phyloP scores from a whole-genome alignment of 2,797 vertebrate species.

The Enteromius treurensis region DNA sequence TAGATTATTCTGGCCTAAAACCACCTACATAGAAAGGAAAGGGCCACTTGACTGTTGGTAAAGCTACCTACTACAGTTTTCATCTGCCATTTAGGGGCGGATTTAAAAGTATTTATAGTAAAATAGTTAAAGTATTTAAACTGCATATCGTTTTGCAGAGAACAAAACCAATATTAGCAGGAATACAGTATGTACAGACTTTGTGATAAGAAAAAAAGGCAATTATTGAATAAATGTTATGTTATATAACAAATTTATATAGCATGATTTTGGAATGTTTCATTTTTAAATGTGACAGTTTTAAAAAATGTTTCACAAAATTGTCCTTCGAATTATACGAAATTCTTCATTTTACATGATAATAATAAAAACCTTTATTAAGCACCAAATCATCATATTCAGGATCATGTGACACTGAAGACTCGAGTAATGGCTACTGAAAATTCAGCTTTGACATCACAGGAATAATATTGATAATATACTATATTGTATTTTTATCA shows the following conservation, averaged over 20 bases:
- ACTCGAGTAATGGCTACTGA: not conserved
- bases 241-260: not conserved
- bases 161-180: not conserved
- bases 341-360: not conserved
- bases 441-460: not conserved
- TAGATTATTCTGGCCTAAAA: slow-evolving; percentile 15
- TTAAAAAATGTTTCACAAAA: not conserved
- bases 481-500: not conserved
- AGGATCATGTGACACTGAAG: not conserved
- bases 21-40: not conserved
- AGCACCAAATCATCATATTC: not conserved
- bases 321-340: not conserved
- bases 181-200: not conserved
- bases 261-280: not conserved
- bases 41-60: not conserved
- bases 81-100: not conserved
- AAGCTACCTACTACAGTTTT: not conserved
- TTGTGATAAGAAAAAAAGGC: not conserved
- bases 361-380: not conserved
- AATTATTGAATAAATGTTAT: not conserved
- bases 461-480: not conserved
- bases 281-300: not conserved
- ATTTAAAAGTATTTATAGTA: not conserved
- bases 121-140: not conserved
- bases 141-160: not conserved